Conservation (phyloP, 2,888 invertebrate genomes). For the Xestia c-nigrum region DNA sequence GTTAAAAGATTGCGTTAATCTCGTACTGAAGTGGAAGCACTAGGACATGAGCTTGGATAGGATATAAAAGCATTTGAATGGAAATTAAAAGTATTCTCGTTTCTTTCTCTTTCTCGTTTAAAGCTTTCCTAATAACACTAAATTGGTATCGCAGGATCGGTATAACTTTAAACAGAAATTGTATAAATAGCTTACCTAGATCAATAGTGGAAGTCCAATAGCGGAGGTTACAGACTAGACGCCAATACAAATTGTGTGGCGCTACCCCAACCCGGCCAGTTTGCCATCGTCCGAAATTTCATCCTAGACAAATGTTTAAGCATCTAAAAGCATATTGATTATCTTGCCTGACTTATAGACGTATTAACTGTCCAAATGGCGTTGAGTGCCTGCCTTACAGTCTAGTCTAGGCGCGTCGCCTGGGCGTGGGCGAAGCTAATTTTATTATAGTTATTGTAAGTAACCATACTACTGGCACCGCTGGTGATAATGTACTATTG, state of each 20-base stretch:
- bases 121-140: constrained; percentile 16
- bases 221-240: not conserved
- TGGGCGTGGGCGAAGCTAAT: constrained; percentile 72
- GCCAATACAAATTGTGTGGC: constrained; percentile 47
- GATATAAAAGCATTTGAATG: constrained; percentile 5
- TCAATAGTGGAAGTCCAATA: not conserved
- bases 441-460: constrained; percentile 72
- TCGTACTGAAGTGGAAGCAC: not conserved
- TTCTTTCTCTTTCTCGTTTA: not conserved
- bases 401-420: constrained; percentile 70
- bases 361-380: constrained; percentile 70
- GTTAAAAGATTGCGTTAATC: constrained; percentile 1
- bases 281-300: constrained; percentile 67
- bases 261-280: constrained; percentile 35
- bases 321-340: constrained; percentile 83
- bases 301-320: constrained; percentile 72
- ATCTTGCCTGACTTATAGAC: constrained; percentile 76
- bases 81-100: not conserved
- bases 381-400: constrained; percentile 67
- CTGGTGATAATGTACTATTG: constrained; percentile 71
- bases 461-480: constrained; percentile 68
- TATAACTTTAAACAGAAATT: constrained; percentile 12
- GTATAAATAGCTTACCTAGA: not conserved
- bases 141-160: not conserved
- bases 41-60: not conserved